These are phyloP conservation scores for Clunio marinus DNA, from an alignment of 2,888 invertebrate species.

Conservation along the genomic window DNA sequence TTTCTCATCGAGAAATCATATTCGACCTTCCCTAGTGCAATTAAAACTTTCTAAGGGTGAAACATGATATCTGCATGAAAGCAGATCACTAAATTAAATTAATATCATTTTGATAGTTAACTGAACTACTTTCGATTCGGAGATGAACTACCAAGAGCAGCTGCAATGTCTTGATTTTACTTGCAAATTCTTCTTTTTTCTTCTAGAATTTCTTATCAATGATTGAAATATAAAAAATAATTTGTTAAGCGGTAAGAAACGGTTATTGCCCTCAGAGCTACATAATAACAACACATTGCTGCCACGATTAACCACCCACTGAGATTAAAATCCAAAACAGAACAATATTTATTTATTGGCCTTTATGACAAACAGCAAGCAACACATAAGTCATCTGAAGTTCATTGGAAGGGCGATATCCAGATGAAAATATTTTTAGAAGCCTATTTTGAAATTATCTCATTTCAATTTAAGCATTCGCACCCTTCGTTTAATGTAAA, in stretches of 20 bases:
- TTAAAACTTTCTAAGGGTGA: constrained; percentile 19
- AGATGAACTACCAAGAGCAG: not conserved
- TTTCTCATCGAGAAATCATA: not conserved
- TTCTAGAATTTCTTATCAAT: not conserved
- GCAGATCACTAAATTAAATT: constrained; percentile 17
- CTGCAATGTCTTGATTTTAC: not conserved
- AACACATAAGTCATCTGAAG: not conserved
- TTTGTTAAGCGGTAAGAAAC: too few relatives aligned
- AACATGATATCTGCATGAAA: not conserved
- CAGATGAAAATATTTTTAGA: constrained; percentile 4
- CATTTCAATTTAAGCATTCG: not conserved
- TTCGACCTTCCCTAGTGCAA: constrained; percentile 18
- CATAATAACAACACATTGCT: constrained; percentile 7
- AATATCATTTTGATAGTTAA: constrained; percentile 14
- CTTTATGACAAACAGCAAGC: not conserved
- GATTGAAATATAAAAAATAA: not conserved
- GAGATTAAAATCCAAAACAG: constrained; percentile 11
- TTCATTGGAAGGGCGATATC: not conserved
- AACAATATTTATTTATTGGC: not conserved
- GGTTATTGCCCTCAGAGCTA: not conserved
- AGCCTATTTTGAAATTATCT: constrained; percentile 10
- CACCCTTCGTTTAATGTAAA: not conserved
- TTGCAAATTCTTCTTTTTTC: not conserved
- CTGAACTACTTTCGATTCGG: not conserved
- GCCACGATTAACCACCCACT: constrained; percentile 24